phyloP scores from a whole-genome alignment of 2,888 invertebrate species.

The Heterodera filipjevi region DNA sequence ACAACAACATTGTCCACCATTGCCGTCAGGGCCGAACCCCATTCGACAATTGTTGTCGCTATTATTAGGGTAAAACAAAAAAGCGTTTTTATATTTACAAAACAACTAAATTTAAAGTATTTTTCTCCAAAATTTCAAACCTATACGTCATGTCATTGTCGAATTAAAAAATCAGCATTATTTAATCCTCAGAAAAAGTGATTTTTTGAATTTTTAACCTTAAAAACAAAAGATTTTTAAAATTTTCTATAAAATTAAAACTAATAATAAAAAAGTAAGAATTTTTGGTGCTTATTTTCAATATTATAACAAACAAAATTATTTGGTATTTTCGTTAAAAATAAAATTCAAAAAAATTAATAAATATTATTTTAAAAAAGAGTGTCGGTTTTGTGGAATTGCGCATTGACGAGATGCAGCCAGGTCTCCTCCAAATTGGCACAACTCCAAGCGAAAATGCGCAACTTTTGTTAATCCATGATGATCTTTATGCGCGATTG shows the following conservation, averaged over 20 bases:
- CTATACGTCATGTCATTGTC: too few relatives aligned
- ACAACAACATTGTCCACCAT: constrained; percentile 85
- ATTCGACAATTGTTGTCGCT: constrained; percentile 82
- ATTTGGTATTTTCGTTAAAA: neutral
- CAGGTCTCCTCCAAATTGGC: constrained; percentile 81
- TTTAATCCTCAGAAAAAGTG: too few relatives aligned
- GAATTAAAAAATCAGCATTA: too few relatives aligned
- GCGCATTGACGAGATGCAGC: constrained; percentile 83
- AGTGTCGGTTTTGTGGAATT: constrained; percentile 81
- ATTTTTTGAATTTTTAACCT: too few relatives aligned
- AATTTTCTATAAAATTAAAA: too few relatives aligned
- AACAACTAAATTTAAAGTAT: too few relatives aligned
- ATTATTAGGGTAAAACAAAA: constrained; percentile 77
- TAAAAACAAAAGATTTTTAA: too few relatives aligned
- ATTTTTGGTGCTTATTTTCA: too few relatives aligned
- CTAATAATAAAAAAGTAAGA: too few relatives aligned
- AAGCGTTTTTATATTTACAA: neutral
- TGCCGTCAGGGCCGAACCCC: constrained; percentile 82
- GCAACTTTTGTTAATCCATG: constrained; percentile 78
- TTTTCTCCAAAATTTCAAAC: too few relatives aligned
- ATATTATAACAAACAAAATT: neutral
- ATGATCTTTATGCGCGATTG: constrained; percentile 81
- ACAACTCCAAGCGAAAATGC: constrained; percentile 78
- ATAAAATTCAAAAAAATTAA: too few relatives aligned
- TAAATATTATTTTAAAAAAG: constrained; percentile 69